Percentiles rank a stretch among this genome's conserved stretches.
Conservation (phyloP, 2,888 invertebrate genomes). For the Argyresthia goedartella region DNA sequence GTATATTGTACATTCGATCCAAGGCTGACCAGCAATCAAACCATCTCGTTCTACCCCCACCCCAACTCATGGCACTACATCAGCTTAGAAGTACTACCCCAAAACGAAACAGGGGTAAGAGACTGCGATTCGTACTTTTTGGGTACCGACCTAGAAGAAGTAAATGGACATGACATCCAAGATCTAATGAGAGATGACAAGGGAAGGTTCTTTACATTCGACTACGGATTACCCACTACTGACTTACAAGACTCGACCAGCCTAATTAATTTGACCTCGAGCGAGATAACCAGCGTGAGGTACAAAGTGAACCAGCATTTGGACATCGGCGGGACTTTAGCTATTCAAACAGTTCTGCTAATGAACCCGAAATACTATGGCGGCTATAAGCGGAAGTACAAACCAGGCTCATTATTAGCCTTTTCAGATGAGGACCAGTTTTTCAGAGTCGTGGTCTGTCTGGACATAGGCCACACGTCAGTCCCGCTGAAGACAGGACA, state of each 20-base stretch:
- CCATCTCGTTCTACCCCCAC: conserved; percentile 62
- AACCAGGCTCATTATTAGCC: conserved; percentile 33
- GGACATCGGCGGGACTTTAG: conserved; percentile 86
- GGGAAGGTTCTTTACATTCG: conserved; percentile 82
- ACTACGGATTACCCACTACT: conserved; percentile 77
- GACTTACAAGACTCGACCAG: conserved; percentile 74
- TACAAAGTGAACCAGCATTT: conserved; percentile 78
- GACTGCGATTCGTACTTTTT: conserved; percentile 46
- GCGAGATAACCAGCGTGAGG: conserved; percentile 74
- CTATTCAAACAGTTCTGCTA: conserved; percentile 78
- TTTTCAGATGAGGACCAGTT: conserved; percentile 61
- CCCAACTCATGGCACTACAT: conserved; percentile 74
- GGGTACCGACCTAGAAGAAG: conserved; percentile 29
- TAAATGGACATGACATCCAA: conserved; percentile 32
- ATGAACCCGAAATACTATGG: conserved; percentile 67
- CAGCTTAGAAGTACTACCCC: conserved; percentile 24
- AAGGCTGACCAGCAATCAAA: conserved; percentile 37
- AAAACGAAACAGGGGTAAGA: conserved; percentile 30
- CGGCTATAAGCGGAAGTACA: conserved; percentile 45
- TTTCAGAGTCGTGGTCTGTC: conserved; percentile 72
- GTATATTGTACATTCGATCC: conserved; percentile 61
- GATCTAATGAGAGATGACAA: conserved; percentile 71
- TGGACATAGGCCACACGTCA: conserved; percentile 70
- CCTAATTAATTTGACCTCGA: conserved; percentile 76
- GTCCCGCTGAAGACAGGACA: conserved; percentile 73